These are phyloP conservation scores for Acrobasis consociella DNA, from an alignment of 2,888 invertebrate species.

Conservation along the genomic window DNA sequence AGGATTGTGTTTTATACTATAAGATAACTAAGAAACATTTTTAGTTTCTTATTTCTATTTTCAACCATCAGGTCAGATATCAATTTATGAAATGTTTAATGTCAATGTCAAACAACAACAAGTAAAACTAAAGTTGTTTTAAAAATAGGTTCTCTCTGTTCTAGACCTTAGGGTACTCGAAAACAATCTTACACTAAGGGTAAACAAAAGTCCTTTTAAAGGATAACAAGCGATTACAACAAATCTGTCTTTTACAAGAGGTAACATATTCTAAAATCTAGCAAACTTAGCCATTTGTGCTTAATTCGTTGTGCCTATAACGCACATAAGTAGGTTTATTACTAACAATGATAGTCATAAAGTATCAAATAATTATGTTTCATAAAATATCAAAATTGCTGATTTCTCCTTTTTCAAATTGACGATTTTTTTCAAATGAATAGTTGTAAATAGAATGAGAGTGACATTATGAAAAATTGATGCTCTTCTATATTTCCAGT, in stretches of 20 bases:
- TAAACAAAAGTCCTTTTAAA: conserved; percentile 74
- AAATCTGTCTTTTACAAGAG: conserved; percentile 73
- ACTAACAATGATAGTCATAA: conserved; percentile 42
- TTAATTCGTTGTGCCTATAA: conserved; percentile 61
- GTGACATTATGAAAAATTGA: too few species aligned
- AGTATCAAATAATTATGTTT: conserved; percentile 47
- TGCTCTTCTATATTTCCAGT: too few species aligned
- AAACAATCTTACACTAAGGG: conserved; percentile 67
- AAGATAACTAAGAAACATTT: not conserved
- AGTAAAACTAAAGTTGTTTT: conserved; percentile 69
- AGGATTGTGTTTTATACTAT: not conserved
- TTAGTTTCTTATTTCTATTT: not conserved
- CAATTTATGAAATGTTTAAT: conserved; percentile 34
- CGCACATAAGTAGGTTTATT: conserved; percentile 46
- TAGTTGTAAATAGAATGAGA: too few species aligned
- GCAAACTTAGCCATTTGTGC: conserved; percentile 63
- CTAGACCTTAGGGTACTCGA: conserved; percentile 57
- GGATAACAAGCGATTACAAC: conserved; percentile 77
- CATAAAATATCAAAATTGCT: conserved; percentile 28
- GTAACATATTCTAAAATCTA: conserved; percentile 62
- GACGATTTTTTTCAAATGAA: too few species aligned
- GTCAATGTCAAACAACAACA: conserved; percentile 64
- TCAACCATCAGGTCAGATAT: conserved; percentile 2
- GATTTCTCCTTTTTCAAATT: not conserved
- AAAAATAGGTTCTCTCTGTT: conserved; percentile 66